Conservation (phyloP, 2,797 vertebrate genomes). For the Gorsachius magnificus region DNA sequence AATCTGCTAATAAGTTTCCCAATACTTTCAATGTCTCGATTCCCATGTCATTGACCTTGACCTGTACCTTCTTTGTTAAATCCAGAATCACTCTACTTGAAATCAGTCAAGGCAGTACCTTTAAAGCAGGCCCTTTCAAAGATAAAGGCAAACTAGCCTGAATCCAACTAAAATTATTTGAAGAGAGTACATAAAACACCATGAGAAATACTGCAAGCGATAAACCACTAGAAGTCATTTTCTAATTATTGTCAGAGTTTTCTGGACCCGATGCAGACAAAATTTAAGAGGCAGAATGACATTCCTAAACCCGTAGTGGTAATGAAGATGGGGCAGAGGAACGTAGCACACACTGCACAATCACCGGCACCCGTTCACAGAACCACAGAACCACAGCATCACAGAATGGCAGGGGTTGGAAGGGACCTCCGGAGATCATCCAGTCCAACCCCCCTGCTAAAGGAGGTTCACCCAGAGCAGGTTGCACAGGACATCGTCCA, state of each 20-base stretch:
- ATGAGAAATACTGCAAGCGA: not conserved
- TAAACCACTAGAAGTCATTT: not conserved
- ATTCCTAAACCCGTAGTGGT: not conserved
- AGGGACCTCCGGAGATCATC: too few relatives aligned
- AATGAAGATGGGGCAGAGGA: not conserved
- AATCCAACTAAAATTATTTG: not conserved
- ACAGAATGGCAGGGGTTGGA: too few relatives aligned
- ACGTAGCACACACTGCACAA: not conserved
- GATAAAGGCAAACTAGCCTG: not conserved
- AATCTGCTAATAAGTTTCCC: not conserved
- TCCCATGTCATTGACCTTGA: not conserved
- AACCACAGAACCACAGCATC: too few relatives aligned
- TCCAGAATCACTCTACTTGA: not conserved
- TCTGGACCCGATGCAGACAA: not conserved
- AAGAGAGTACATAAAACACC: not conserved
- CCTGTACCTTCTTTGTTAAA: not conserved
- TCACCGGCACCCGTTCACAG: not conserved
- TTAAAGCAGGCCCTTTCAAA: not conserved
- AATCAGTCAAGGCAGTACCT: not conserved
- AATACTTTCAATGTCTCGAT: not conserved
- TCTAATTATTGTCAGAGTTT: not conserved
- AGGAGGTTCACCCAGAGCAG: too few relatives aligned
- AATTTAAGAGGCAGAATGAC: not conserved
- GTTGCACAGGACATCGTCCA: too few relatives aligned
- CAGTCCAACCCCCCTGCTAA: too few relatives aligned